These are phyloP conservation scores for Amphiprion ocellaris DNA, from an alignment of 2,113 vertebrate species.

Conservation along the genomic window DNA sequence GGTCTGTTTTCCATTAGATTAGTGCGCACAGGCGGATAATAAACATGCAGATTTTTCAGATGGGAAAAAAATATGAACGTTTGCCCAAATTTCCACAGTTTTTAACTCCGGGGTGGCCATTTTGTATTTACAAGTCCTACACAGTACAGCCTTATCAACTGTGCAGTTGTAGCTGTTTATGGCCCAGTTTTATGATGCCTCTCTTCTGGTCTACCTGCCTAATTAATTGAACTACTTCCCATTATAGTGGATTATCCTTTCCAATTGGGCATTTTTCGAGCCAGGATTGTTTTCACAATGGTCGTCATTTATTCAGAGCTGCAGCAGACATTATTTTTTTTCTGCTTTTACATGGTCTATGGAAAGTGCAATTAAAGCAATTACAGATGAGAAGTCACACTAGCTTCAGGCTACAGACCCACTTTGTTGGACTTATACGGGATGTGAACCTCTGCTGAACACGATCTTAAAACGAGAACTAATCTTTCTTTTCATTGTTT, in stretches of 20 bases:
- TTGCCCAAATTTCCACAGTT: constrained; percentile 55
- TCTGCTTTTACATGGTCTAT: constrained; percentile 68
- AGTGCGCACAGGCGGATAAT: constrained; percentile 60
- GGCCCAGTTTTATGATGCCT: constrained; percentile 68
- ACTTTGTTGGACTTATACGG: constrained; percentile 54
- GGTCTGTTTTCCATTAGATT: constrained; percentile 75
- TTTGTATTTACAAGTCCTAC: constrained; percentile 65
- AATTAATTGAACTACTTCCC: constrained; percentile 75
- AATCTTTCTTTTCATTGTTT: constrained; percentile 57
- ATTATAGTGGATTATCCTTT: constrained; percentile 64
- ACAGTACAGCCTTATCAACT: constrained; percentile 62
- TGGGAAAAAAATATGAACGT: constrained; percentile 47
- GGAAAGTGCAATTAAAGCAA: constrained; percentile 71
- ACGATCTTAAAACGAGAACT: constrained; percentile 32
- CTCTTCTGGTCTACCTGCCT: constrained; percentile 52
- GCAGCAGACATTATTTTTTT: constrained; percentile 68
- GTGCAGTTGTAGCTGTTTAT: constrained; percentile 65
- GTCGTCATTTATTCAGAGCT: constrained; percentile 61
- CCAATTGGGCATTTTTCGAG: constrained; percentile 56
- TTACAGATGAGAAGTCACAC: constrained; percentile 66
- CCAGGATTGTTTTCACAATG: constrained; percentile 57
- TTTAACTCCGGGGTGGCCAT: constrained; percentile 72
- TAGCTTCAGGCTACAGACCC: constrained; percentile 50
- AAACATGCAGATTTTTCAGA: constrained; percentile 71
- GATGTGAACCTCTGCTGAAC: constrained; percentile 51